A percentile compares a stretch with the other conserved stretches of the same genome.
These are phyloP conservation scores for Drosophila peninsularis DNA, from an alignment of 2,888 invertebrate species.

Conservation along the genomic window DNA sequence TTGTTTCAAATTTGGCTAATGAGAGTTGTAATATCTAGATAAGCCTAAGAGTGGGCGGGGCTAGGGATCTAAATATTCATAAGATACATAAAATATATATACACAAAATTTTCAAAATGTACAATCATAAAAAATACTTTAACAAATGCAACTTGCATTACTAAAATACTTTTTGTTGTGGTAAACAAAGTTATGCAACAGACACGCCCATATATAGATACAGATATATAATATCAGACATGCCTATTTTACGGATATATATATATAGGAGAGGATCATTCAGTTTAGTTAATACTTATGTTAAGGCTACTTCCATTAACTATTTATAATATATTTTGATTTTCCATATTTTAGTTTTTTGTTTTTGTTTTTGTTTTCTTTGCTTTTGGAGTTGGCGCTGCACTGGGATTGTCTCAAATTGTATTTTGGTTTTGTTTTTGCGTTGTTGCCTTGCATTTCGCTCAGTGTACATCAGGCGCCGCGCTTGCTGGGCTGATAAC, in stretches of 20 bases:
- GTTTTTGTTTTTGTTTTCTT: constrained; percentile 29
- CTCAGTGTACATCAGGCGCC: constrained; percentile 20
- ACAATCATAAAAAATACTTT: constrained; percentile 52
- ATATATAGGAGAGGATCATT: constrained; percentile 33
- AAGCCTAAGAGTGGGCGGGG: constrained; percentile 20
- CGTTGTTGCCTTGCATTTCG: neutral
- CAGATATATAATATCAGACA: constrained; percentile 9
- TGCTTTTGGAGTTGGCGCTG: constrained; percentile 38
- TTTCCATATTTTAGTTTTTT: constrained; percentile 15
- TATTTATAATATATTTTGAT: constrained; percentile 33
- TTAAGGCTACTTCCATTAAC: constrained; percentile 48
- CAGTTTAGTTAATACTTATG: constrained; percentile 56
- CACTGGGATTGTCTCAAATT: constrained; percentile 76
- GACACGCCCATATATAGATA: constrained; percentile 4
- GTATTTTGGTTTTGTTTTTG: constrained; percentile 35
- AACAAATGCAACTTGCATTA: constrained; percentile 57
- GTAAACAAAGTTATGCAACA: constrained; percentile 33
- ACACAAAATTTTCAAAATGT: constrained; percentile 39
- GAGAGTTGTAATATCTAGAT: constrained; percentile 54
- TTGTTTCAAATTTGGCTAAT: constrained; percentile 72
- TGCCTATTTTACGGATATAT: constrained; percentile 4
- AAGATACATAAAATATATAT: constrained; percentile 36
- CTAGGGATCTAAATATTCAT: neutral
- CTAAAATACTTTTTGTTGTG: constrained; percentile 35
- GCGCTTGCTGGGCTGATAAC: constrained; percentile 60